Evolutionary conservation across 2,113 vertebrate species (phyloP), one percentile per base, ranked within the genome.

Genomic region (Procavia capensis): DNA sequence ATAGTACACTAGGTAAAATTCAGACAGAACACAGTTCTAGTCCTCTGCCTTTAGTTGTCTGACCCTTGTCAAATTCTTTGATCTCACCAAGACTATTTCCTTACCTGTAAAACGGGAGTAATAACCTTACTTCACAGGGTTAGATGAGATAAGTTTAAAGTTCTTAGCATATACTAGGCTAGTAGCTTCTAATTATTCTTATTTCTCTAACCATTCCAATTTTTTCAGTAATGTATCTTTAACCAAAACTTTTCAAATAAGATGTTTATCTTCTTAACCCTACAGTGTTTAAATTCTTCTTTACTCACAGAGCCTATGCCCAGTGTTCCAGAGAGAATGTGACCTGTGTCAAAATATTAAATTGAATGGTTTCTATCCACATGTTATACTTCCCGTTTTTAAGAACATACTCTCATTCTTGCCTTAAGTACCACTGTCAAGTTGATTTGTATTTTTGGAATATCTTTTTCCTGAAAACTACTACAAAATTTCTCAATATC

Each of bases 211-310:
- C 17, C 34, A 88, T 74, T 91, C 47, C 91, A 57, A 92, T 83
- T 93, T 93, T 85, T 84, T 45, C n/a, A 95, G 81, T 64, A 74
- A 85, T 19, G 43, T 54, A 89, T 27, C 36, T 79, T 84, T 88
- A 88, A 82, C 31, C 57, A 90, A 95, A 95, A 24, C 2, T 85
- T 96, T 95, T 24, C 72, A 34, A 90, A 61, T 57, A 95, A 93
- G 20, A 88, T 14, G 9, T 31, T 6, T 85, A 34, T 79, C 80
- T 72, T 89, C 59, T 93, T 92, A 94, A 93, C 16, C 17, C 43
- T 66, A 22, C 47, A 64, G 10, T 90, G 43, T 72, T 88, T 41
- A 82, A 85, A 29, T 82, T 9, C 72, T 81, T 95, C 39, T 91
- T 88, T 6, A 89, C 34, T 11, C 43, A 90, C 10, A 36, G 16